Base-by-base conservation (phyloP, 1,140 invertebrate species). In the Aplysia californica region DNA sequence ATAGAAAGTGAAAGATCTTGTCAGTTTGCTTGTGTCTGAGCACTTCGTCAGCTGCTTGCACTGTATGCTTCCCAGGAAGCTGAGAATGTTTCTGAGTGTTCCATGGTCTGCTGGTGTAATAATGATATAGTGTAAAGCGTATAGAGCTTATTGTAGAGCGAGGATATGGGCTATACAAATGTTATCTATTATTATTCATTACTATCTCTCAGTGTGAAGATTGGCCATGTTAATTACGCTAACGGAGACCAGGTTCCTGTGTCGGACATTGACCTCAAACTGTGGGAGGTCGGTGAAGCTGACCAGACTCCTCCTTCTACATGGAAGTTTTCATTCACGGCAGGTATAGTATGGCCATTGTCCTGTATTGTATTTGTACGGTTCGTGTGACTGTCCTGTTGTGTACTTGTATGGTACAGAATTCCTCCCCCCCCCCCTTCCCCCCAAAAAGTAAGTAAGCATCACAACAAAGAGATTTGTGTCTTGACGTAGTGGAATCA, bases 221-320 rank as follows among this genome's bases (percentile, higher is more conserved):
- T 82, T 21, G 87, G 87, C 15, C 87, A 87, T 50, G 38, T 88
- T 23, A 77, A 79, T 10, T 84, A 82, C 64, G 75, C 85, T 0
- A 83, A 75, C 74, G 82, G 82, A 20, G 83, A 83, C 35, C 80
- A 76, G 6, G 80, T 75, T 3, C 68, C 85, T 31, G 78, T 88
- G 36, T 79, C 83, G 23, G 74, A 79, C 23, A 75, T 83, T 10
- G 75, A 79, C 56, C 50, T 88, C 21, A 82, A 85, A 26, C 50
- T 88, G n/a, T 82, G 82, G 80, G 78, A 78, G 21, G 70, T 86
- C 20, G 83, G 82, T 50, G 80, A 81, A 35, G 76, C 78, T 0
- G 41, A 71, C 0, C 15, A 56, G 20, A 73, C 76, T 18, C 87
- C 87, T n/a, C 82, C 82, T 5, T 80, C 81, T 29, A 23, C 82